phyloP scores from a whole-genome alignment of 1,140 invertebrate species.

The Heterodera carotae region DNA sequence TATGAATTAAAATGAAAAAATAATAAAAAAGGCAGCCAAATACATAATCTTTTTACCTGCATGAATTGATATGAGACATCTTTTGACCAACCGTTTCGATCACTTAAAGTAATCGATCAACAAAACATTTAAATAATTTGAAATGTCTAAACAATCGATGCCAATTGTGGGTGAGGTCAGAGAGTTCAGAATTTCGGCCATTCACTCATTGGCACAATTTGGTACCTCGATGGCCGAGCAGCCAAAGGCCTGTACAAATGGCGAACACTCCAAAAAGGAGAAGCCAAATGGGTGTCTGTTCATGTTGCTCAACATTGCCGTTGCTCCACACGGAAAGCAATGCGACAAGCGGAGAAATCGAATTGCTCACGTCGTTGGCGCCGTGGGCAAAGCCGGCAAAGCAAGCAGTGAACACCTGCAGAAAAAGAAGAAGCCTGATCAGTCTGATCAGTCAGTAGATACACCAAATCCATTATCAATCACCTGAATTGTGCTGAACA shows the following conservation, averaged over 20 bases:
- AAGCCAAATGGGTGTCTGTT: slow-evolving; percentile 52
- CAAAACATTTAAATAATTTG: no score
- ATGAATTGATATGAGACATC: slow-evolving; percentile 72
- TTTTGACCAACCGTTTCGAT: slow-evolving; percentile 95
- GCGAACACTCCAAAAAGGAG: slow-evolving; percentile 90
- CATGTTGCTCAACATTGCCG: slow-evolving; percentile 52
- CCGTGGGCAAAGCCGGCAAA: slow-evolving; percentile 56
- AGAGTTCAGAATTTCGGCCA: no score
- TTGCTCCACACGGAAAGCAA: slow-evolving; percentile 79
- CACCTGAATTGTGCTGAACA: slow-evolving; percentile 68
- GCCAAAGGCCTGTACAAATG: slow-evolving; percentile 91
- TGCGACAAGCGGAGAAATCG: slow-evolving; percentile 90
- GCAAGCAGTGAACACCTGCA: slow-evolving; percentile 47
- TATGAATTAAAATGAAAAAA: no score
- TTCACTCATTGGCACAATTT: not conserved
- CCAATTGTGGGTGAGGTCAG: no score
- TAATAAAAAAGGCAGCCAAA: no score
- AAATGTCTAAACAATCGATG: no score
- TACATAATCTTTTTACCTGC: no score
- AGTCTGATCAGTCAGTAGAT: slow-evolving; percentile 62
- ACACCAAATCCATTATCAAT: slow-evolving; percentile 90
- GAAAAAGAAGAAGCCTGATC: not conserved
- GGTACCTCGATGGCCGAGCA: slow-evolving; percentile 75
- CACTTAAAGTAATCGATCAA: slow-evolving; percentile 70
- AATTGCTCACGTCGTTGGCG: slow-evolving; percentile 74